A percentile compares a stretch with the other conserved stretches of the same genome.
These are phyloP conservation scores for Eupithecia dodoneata DNA, from an alignment of 2,888 invertebrate species.

Conservation along the genomic window DNA sequence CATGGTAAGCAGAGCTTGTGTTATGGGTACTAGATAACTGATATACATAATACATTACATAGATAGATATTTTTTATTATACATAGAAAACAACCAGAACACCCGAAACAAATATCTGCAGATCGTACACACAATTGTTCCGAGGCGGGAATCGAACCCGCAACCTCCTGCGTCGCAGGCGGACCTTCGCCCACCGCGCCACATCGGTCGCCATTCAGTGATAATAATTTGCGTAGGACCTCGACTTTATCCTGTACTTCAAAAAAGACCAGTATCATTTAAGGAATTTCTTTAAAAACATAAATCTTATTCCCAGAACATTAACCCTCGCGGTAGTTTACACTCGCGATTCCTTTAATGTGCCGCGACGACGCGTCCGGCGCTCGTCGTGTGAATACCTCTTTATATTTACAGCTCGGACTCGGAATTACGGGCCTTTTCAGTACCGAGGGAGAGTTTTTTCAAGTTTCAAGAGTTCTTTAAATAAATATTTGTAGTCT, in stretches of 20 bases:
- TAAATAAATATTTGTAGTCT: not conserved
- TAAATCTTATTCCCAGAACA: slow-evolving; percentile 3
- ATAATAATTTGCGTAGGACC: not conserved
- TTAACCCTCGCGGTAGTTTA: slow-evolving; percentile 6
- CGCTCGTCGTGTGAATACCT: slow-evolving; percentile 42
- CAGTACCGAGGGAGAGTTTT: not conserved
- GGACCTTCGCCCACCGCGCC: too few relatives aligned
- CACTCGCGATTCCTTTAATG: slow-evolving; percentile 38
- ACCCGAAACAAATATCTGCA: too few relatives aligned
- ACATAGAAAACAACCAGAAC: too few relatives aligned
- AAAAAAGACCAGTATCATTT: not conserved
- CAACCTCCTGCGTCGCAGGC: too few relatives aligned
- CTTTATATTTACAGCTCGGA: slow-evolving; percentile 29
- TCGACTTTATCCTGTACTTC: not conserved
- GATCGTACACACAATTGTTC: too few relatives aligned
- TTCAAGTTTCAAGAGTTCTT: not conserved
- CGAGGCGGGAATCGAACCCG: too few relatives aligned
- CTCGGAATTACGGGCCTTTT: slow-evolving; percentile 34
- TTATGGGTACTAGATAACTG: too few relatives aligned
- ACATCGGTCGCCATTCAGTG: too few relatives aligned
- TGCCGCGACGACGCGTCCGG: slow-evolving; percentile 32
- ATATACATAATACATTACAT: too few relatives aligned
- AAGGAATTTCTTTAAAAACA: not conserved
- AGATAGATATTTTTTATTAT: too few relatives aligned
- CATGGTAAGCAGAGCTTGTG: too few relatives aligned